Evolutionary conservation across 2,797 vertebrate species (phyloP).

Genomic region (Lepus oiostolus): DNA sequence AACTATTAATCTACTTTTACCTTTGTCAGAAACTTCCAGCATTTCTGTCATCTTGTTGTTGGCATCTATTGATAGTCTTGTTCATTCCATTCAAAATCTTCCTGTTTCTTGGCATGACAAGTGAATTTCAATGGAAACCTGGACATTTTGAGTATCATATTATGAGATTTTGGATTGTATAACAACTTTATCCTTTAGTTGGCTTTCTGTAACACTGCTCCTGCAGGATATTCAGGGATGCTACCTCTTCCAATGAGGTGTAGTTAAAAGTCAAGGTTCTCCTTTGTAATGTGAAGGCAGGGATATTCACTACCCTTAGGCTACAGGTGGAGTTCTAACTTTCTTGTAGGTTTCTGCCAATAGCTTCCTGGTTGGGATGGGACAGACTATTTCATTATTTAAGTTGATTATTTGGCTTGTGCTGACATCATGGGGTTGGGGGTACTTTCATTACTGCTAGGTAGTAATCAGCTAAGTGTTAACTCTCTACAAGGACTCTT

Average conservation of each 20-base stretch:
- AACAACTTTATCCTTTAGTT: constrained; percentile 48
- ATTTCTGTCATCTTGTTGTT: constrained; percentile 31
- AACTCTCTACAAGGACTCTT: constrained; percentile 28
- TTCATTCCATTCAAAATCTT: constrained; percentile 49
- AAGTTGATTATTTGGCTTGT: constrained; percentile 24
- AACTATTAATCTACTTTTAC: constrained; percentile 9
- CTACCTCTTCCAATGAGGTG: not conserved
- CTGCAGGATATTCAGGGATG: not conserved
- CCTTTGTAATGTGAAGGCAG: not conserved
- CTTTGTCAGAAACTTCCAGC: constrained; percentile 31
- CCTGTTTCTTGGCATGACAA: constrained; percentile 2
- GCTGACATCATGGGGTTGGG: not conserved
- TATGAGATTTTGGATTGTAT: constrained; percentile 32
- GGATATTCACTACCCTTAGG: constrained; percentile 13
- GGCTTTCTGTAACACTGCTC: not conserved
- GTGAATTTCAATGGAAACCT: constrained; percentile 58
- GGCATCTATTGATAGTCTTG: constrained; percentile 13
- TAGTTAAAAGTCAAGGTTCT: not conserved
- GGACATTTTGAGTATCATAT: not conserved
- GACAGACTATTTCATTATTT: constrained; percentile 40
- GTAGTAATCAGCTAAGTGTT: not conserved
- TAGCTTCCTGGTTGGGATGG: not conserved
- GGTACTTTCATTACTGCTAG: not conserved
- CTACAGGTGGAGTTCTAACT: not conserved
- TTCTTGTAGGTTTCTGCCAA: constrained; percentile 39